Conservation (phyloP, 2,113 vertebrate species). For the Nibea albiflora region DNA sequence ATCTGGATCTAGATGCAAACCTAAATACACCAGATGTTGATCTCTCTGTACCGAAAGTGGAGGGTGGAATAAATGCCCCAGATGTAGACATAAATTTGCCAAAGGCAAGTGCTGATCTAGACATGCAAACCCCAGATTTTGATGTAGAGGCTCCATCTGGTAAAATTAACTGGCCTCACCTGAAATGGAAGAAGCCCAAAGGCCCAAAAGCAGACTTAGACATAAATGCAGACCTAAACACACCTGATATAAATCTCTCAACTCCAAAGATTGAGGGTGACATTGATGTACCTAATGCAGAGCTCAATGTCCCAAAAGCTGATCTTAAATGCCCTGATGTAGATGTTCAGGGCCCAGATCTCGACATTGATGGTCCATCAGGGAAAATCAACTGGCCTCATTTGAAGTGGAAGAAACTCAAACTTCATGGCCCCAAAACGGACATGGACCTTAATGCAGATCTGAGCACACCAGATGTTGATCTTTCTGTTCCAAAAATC, state of each 20-base stretch:
- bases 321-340: slow-evolving; percentile 48
- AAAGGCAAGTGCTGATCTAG: slow-evolving; percentile 43
- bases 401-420: slow-evolving; percentile 66
- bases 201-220: slow-evolving; percentile 62
- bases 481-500: slow-evolving; percentile 61
- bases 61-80: slow-evolving; percentile 61
- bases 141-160: slow-evolving; percentile 41
- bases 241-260: slow-evolving; percentile 59
- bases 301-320: slow-evolving; percentile 65
- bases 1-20: slow-evolving; percentile 52
- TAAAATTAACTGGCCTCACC: slow-evolving; percentile 73
- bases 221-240: slow-evolving; percentile 44
- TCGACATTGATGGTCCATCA: slow-evolving; percentile 55
- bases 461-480: slow-evolving; percentile 60
- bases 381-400: slow-evolving; percentile 73
- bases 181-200: slow-evolving; percentile 68
- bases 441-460: slow-evolving; percentile 52
- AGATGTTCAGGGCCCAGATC: slow-evolving; percentile 61
- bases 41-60: slow-evolving; percentile 60
- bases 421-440: slow-evolving; percentile 59
- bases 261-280: slow-evolving; percentile 65
- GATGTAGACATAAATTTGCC: slow-evolving; percentile 61
- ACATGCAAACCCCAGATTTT: slow-evolving; percentile 41
- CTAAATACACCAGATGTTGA: slow-evolving; percentile 55
- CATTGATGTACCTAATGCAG: slow-evolving; percentile 61